Conservation (phyloP, 2,888 invertebrate genomes). For the Eutolmus rufibarbis region DNA sequence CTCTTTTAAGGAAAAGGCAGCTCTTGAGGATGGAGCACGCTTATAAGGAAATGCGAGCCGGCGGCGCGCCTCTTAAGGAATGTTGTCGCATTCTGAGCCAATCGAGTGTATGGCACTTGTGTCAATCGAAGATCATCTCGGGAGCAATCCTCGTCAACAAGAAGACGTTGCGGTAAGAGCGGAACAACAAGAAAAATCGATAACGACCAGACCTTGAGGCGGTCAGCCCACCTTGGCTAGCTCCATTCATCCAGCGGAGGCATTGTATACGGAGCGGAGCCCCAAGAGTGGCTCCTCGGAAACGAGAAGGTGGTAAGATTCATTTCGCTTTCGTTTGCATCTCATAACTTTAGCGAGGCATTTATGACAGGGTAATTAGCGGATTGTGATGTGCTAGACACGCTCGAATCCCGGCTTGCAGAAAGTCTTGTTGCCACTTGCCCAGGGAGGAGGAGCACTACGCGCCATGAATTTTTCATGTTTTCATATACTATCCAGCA, state of each 20-base stretch:
- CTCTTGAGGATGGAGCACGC: background rate
- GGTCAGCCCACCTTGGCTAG: background rate
- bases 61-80: background rate
- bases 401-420: background rate
- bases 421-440: background rate
- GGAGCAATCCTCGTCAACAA: background rate
- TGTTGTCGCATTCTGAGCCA: background rate
- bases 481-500: background rate
- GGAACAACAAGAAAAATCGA: background rate
- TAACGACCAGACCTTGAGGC: background rate
- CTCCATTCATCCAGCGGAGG: background rate
- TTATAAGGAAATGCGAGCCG: background rate
- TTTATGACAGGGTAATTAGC: constrained; percentile 16
- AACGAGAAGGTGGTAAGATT: background rate
- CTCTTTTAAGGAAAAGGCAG: background rate
- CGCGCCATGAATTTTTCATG: background rate
- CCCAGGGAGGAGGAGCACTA: background rate
- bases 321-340: background rate
- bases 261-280: background rate
- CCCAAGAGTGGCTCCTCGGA: background rate
- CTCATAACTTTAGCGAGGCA: background rate
- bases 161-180: background rate
- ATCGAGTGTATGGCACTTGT: background rate
- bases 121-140: background rate
- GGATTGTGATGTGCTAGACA: background rate